Base-by-base conservation (phyloP, 2,797 vertebrate genomes). In the Epinephelus coioides region DNA sequence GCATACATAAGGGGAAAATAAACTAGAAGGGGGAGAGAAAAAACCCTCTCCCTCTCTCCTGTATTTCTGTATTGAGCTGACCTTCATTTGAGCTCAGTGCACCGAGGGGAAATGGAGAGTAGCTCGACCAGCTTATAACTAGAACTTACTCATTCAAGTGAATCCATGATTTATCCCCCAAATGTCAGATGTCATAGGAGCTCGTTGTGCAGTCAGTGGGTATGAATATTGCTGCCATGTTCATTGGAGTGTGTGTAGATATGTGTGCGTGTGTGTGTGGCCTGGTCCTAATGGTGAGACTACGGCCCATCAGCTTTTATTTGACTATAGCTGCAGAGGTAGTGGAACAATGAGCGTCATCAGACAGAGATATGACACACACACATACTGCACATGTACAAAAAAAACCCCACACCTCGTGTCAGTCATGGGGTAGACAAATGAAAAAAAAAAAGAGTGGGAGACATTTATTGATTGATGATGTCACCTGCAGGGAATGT, bases 141-240 rank as follows among this genome's bases (percentile, higher is more conserved):
- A 89, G 78, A 91, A 90, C 83, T 91, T 88, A 89, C 63, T 76
- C 91, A 84, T 88, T 92, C 92, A 86, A 91, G 87, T 93, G 90
- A 89, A 92, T 92, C 91, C 81, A 70, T 79, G 89, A 94, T 93
- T 93, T 91, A 92, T 91, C 82, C 90, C 78, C 79, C 80, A 91
- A 94, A 94, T 93, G 93, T 92, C 92, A 94, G 83, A 90, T 92
- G 92, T 90, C 91, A 89, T 69, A 89, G 85, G 83, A 85, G 83
- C 90, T 92, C 62, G 79, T 91, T 91, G 92, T 90, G 90, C 85
- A 91, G 89, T 72, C 86, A 89, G 83, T 69, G 78, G 77, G 87
- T 89, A 86, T 89, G 89, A 91, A 90, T 89, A 92, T 91, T 87
- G 88, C 83, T 87, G 86, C 84, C 81, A 73, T 87, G 91, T 73